Base-by-base conservation (phyloP, 2,113 vertebrate genomes). In the Motacilla alba region DNA sequence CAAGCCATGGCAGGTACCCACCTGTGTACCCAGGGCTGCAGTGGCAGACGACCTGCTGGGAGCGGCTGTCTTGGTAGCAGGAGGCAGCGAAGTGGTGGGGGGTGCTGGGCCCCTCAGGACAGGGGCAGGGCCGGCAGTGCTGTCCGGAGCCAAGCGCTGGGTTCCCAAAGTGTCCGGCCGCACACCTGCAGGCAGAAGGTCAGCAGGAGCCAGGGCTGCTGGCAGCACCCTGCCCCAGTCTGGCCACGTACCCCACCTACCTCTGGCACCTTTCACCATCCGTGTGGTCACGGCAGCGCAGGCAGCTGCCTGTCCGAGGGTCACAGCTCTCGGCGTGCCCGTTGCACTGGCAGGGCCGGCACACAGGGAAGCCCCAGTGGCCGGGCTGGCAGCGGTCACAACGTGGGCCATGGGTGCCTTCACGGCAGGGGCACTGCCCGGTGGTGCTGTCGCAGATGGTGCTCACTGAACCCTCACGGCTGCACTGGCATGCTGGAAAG, bases 311-410 rank as follows among this genome's bases (percentile, higher is more conserved):
- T 0, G 98, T 99, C 78, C 72, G 97, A 52, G 98, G 97, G 62
- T 99, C 97, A 0, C 99, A 99, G 37, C 98, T 97, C 16, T 99
- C 98, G 0, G 99, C 91, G 0, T 98, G 99, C 21, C 99, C 98
- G 0, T 99, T 99, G 92, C 99, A 99, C 75, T 98, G 98, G 96
- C 99, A 99, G 1, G 97, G 98, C 55, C 94, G 98, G 96, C 99
- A 99, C 90, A 84, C 91, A 1, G 99, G 99, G 97, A 99, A 99
- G 72, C 99, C 99, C 99, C 99, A 99, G 97, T 99, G 97, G n/a
- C 99, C 99, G 0, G 95, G 95, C 93, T 99, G 99, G 92, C 99
- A 99, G 44, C 97, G 98, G 72, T 99, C 98, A 1, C 99, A 99
- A 39, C 93, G 98, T 28, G 91, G 97, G 10, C 99, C 99, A 4